Conservation (phyloP, 2,113 vertebrate species). For the Microcebus griseorufus region DNA sequence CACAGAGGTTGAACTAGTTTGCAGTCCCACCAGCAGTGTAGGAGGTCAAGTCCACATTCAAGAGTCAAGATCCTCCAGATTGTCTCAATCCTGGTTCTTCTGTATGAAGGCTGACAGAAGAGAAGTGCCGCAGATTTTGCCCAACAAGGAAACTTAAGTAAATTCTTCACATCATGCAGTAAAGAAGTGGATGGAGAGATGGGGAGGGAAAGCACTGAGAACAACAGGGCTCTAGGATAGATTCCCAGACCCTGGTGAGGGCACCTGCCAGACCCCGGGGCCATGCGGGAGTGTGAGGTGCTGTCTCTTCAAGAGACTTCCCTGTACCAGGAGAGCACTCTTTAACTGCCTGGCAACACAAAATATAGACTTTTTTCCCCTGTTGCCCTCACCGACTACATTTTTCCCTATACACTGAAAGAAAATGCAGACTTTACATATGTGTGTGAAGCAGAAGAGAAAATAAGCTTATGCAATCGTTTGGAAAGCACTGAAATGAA, state of each 20-base stretch:
- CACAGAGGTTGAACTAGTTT: too few relatives aligned
- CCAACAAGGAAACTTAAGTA: neutral
- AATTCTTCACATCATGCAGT: accelerated
- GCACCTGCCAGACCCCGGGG: neutral
- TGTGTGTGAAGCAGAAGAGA: neutral
- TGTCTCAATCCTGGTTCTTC: neutral
- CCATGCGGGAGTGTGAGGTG: neutral
- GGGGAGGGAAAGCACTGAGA: neutral
- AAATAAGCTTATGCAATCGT: neutral
- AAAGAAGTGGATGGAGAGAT: neutral
- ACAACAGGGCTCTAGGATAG: neutral
- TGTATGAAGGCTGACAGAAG: neutral
- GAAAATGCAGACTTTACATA: neutral
- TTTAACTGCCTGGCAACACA: neutral
- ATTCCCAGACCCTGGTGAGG: neutral
- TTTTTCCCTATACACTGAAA: neutral
- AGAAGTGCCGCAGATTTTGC: neutral
- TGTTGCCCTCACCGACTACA: neutral
- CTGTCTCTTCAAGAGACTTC: neutral
- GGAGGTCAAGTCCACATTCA: neutral
- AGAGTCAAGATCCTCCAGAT: neutral
- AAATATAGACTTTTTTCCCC: neutral
- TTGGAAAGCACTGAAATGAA: neutral
- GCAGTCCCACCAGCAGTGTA: too few relatives aligned
- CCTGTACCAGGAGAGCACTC: neutral